Evolutionary conservation across 2,888 invertebrate genomes (phyloP), one percentile per base, ranked within the genome.

Genomic region (Pterobdella sp.): DNA sequence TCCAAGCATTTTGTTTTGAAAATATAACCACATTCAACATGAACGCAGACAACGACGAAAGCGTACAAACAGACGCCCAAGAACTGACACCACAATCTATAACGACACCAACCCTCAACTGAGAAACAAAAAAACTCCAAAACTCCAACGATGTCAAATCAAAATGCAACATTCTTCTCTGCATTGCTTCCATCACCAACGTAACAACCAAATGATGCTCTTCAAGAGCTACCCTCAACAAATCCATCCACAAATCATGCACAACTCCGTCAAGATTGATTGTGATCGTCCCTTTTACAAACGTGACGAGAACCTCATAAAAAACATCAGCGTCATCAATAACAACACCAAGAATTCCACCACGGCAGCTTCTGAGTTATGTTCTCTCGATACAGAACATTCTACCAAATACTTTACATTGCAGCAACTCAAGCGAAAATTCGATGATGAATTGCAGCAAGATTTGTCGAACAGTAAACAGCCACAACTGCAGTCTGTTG

Each of bases 211-310:
- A 56, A 22, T 14, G 10, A 56, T n/a, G 10, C 26, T 56, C 60
- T 22, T 56, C 14, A 56, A 56, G n/a, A 56, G n/a, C 7, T 56
- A 56, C 60, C n/a, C 60, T 4, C 60, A 56, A 56, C 60, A n/a
- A n/a, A n/a, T n/a, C n/a, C n/a, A 7, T 18, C 42, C 42, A 14
- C 42, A 42, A 42, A 42, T 42, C 42, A 7, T 42, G 42, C 42
- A 42, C n/a, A n/a, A n/a, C n/a, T n/a, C n/a, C n/a, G n/a, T n/a
- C n/a, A n/a, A n/a, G n/a, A n/a, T n/a, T n/a, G n/a, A n/a, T n/a
- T n/a, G n/a, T n/a, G n/a, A n/a, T n/a, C n/a, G n/a, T n/a, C n/a
- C n/a, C n/a, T n/a, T n/a, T n/a, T n/a, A n/a, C n/a, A n/a, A n/a
- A n/a, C n/a, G n/a, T n/a, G n/a, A n/a, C n/a, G n/a, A n/a, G n/a